These are phyloP conservation scores for Drosophila bifasciata DNA, from an alignment of 1,140 invertebrate species.

Conservation along the genomic window DNA sequence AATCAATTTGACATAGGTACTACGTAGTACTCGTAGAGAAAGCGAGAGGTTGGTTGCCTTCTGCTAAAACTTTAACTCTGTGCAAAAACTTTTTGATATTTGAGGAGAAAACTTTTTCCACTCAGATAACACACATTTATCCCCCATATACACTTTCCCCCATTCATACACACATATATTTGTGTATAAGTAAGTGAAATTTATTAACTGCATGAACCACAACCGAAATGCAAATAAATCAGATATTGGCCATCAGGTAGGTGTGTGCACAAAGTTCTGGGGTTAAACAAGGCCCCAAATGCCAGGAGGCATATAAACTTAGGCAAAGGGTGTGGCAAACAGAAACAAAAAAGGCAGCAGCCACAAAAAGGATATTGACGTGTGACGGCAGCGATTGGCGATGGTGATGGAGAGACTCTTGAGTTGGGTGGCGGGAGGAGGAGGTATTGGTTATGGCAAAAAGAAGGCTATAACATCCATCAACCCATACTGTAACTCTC, in stretches of 20 bases:
- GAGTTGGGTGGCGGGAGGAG: slow-evolving; percentile 8
- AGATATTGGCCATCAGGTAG: slow-evolving; percentile 37
- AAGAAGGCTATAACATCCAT: slow-evolving; percentile 19
- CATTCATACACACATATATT: too few relatives aligned
- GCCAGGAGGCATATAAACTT: slow-evolving; percentile 34
- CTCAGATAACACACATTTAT: slow-evolving; percentile 59
- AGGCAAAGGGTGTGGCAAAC: slow-evolving; percentile 30
- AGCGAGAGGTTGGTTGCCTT: slow-evolving; percentile 19
- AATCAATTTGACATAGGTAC: slow-evolving; percentile 79
- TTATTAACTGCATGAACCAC: slow-evolving; percentile 70
- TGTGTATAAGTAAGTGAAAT: slow-evolving; percentile 56
- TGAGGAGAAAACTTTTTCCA: slow-evolving; percentile 34
- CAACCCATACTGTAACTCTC: neutral
- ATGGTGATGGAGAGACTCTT: slow-evolving; percentile 52
- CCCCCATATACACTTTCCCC: neutral
- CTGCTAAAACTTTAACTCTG: slow-evolving; percentile 43
- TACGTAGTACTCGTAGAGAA: too few relatives aligned
- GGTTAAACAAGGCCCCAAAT: slow-evolving; percentile 5
- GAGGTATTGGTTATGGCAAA: too few relatives aligned
- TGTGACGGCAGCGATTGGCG: slow-evolving; percentile 55
- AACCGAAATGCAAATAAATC: slow-evolving; percentile 75
- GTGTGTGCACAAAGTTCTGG: slow-evolving; percentile 29
- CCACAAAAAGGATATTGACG: slow-evolving; percentile 75
- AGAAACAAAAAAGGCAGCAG: slow-evolving; percentile 62
- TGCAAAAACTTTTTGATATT: slow-evolving; percentile 65